These are phyloP conservation scores for Delia radicum DNA, from an alignment of 1,140 invertebrate genomes.

Conservation along the genomic window DNA sequence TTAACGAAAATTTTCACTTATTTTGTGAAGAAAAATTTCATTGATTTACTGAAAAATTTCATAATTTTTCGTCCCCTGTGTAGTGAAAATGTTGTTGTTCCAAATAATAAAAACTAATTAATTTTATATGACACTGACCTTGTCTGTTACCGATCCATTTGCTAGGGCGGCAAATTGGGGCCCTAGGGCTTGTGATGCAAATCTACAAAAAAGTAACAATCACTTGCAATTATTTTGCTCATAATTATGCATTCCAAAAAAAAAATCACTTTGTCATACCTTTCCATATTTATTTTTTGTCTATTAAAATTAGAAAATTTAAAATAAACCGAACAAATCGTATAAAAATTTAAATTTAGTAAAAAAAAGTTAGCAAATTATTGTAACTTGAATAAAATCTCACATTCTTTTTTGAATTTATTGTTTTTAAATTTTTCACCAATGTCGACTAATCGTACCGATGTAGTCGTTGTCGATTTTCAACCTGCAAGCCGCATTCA, in stretches of 20 bases:
- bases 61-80: no score
- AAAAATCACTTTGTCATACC: neutral
- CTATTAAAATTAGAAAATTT: neutral
- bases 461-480: neutral
- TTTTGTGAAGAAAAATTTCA: no score
- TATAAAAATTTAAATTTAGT: neutral
- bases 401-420: no score
- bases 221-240: neutral
- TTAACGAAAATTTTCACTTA: no score
- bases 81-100: no score
- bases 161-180: constrained; percentile 51
- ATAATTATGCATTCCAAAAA: neutral
- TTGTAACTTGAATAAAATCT: no score
- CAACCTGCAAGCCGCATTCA: neutral
- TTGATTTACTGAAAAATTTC: no score
- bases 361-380: no score
- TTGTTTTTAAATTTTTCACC: neutral
- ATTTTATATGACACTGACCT: no score
- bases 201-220: constrained; percentile 32
- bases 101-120: no score
- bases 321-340: neutral
- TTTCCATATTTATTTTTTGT: neutral
- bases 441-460: neutral
- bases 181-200: constrained; percentile 42
- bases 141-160: constrained; percentile 53